These are phyloP conservation scores for Sylvia borin DNA, from an alignment of 2,797 vertebrate species.

Conservation along the genomic window DNA sequence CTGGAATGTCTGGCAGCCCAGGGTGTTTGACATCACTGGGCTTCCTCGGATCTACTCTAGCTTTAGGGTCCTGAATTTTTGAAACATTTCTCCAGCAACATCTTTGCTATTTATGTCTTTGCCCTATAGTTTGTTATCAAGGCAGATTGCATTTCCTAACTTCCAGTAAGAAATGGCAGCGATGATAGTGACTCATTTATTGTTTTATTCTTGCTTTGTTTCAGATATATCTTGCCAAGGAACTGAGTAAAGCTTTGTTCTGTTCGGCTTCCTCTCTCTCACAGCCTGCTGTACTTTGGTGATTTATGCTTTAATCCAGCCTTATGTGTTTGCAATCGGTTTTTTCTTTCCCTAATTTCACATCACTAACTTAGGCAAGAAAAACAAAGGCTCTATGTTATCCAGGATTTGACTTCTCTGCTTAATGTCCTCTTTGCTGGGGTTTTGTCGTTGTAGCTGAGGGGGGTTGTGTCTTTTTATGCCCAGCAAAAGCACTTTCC, in stretches of 20 bases:
- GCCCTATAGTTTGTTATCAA: not conserved
- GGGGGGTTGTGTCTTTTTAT: not conserved
- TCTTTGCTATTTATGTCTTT: not conserved
- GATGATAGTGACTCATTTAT: not conserved
- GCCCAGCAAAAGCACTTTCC: not conserved
- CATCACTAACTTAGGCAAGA: not conserved
- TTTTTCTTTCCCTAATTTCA: not conserved
- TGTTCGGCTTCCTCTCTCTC: not conserved
- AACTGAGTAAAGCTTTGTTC: not conserved
- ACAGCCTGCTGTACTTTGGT: not conserved
- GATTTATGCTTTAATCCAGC: not conserved
- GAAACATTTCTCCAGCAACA: not conserved
- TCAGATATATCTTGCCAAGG: not conserved
- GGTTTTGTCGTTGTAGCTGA: not conserved
- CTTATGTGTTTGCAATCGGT: not conserved
- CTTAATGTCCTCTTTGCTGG: not conserved
- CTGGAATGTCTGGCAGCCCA: not conserved
- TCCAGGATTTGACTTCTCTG: not conserved
- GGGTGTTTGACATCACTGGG: not conserved
- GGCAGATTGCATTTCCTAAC: not conserved
- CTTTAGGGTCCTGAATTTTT: not conserved
- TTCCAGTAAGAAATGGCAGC: not conserved
- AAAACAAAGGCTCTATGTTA: not conserved
- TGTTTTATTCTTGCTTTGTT: not conserved
- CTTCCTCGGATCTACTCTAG: not conserved